phyloP scores from a whole-genome alignment of 2,888 invertebrate genomes.

The Rhyacophila evoluta region DNA sequence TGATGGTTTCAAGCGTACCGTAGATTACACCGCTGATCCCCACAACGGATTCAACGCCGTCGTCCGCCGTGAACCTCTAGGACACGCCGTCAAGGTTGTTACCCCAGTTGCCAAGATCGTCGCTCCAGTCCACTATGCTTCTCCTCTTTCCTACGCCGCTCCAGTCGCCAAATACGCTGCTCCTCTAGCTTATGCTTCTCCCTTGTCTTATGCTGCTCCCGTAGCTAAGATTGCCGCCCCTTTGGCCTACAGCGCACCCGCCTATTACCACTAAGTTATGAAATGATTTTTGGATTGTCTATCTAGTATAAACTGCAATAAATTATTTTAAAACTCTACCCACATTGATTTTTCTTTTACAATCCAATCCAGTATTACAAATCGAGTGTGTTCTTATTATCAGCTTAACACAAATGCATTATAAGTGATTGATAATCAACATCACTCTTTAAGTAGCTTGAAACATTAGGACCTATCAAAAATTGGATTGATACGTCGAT shows the following conservation, averaged over 20 bases:
- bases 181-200: constrained; percentile 52
- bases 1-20: constrained; percentile 67
- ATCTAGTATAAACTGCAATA: constrained; percentile 1
- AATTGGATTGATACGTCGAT: too few relatives aligned
- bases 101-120: constrained; percentile 46
- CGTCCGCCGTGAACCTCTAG: constrained; percentile 64
- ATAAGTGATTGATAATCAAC: too few relatives aligned
- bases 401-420: too few relatives aligned
- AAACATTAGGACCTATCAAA: too few relatives aligned
- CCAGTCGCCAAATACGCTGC: constrained; percentile 56
- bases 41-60: constrained; percentile 69
- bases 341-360: too few relatives aligned
- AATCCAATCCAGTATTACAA: too few relatives aligned
- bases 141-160: constrained; percentile 55
- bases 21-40: constrained; percentile 68
- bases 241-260: constrained; percentile 59
- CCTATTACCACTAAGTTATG: constrained; percentile 7
- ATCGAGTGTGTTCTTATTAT: too few relatives aligned
- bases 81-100: constrained; percentile 59
- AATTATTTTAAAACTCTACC: constrained; percentile 56
- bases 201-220: constrained; percentile 51
- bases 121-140: neutral
- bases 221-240: constrained; percentile 57
- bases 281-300: constrained; percentile 5
- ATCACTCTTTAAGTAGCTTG: too few relatives aligned